Base-by-base conservation (phyloP, 1,140 invertebrate genomes). In the Matsumurasca onukii region DNA sequence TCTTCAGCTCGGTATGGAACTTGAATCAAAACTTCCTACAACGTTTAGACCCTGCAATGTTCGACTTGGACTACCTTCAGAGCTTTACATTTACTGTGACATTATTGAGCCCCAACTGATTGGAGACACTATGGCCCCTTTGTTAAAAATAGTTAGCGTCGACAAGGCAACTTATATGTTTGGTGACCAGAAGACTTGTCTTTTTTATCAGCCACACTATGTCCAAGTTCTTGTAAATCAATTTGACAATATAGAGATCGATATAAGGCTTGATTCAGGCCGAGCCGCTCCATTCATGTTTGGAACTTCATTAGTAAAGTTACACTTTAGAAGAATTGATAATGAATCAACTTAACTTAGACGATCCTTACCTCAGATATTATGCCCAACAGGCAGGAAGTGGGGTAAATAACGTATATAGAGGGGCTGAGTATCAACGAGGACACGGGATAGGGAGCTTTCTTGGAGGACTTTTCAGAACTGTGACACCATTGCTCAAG, bases 81-180 rank as follows among this genome's bases (percentile, higher is more conserved):
- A 77, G 67, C 55, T 75, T 59, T 78, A 76, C 71, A 70, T 78
- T 66, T 78, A 79, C 66, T 75, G 71, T 55, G 76, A 78, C 69
- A 76, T 77, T 25, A 65, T 76, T 15, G 73, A 75, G 68, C 73
- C 75, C 13, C 76, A 78, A 66, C 72, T 76, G 15, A 73, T 78
- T 49, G 76, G 76, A 15, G 75, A 78, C 70, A 72, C 75, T 9
- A 73, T 76, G 55, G 72, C 71, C 24, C 71, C 74, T 27, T 66
- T 77, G n/a, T 61, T 61, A 29, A 12, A 61, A 61, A 61, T 61
- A 24, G 30, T 61, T n/a, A 61, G 30, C 29, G 30, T 61, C 30
- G 57, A 61, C 20, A 61, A 3, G 5, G n/a, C 57, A 5, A 27
- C 3, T 20, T 61, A 61, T 61, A 24, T 29, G 25, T 61, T 27